phyloP scores from a whole-genome alignment of 1,140 invertebrate genomes.

The Drosophila oshimai region DNA sequence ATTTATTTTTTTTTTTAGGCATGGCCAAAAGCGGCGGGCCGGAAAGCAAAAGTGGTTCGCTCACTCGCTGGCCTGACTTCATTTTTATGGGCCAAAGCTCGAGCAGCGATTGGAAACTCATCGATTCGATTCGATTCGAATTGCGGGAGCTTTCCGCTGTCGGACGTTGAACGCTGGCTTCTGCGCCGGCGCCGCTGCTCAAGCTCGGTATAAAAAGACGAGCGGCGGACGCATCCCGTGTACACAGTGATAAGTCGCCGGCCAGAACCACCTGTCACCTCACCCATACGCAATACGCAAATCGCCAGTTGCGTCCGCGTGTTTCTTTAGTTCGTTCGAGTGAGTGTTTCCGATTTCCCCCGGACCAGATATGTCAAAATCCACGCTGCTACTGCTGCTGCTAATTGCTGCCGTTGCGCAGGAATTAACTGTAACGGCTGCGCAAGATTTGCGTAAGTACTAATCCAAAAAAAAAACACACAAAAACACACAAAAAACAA shows the following conservation, averaged over 20 bases:
- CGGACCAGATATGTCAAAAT: slow-evolving; percentile 51
- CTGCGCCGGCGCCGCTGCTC: slow-evolving; percentile 44
- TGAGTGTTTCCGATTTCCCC: slow-evolving; percentile 31
- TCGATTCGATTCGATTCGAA: slow-evolving; percentile 24
- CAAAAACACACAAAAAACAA: not conserved
- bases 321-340: no score
- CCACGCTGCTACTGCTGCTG: slow-evolving; percentile 43
- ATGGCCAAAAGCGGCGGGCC: slow-evolving; percentile 29
- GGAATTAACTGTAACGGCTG: slow-evolving; percentile 51
- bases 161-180: slow-evolving; percentile 1
- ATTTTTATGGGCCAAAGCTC: slow-evolving; percentile 55
- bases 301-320: no score
- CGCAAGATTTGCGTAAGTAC: slow-evolving; percentile 82
- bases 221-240: slow-evolving; percentile 59
- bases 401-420: slow-evolving; percentile 68
- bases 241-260: slow-evolving; percentile 70
- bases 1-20: no score
- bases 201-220: slow-evolving; percentile 69
- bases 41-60: slow-evolving; percentile 37
- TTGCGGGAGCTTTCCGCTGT: slow-evolving; percentile 23
- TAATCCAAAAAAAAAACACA: slow-evolving; percentile 12
- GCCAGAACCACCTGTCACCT: slow-evolving; percentile 34
- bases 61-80: slow-evolving; percentile 7
- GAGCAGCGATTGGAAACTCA: not conserved
- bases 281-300: not conserved